phyloP scores from a whole-genome alignment of 2,888 invertebrate species.

The Punctoribates punctum region DNA sequence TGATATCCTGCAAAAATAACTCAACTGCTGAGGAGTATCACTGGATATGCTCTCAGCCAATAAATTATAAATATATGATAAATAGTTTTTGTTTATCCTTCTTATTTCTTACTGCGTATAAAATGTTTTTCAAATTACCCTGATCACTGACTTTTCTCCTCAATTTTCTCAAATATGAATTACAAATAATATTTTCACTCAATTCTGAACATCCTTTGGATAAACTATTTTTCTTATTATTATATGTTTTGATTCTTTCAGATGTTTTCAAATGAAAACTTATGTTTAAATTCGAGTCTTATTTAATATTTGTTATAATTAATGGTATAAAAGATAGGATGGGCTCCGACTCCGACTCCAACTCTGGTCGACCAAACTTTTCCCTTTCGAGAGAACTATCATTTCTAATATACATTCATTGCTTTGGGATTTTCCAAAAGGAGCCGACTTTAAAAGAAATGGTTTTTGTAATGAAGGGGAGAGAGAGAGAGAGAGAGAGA shows the following conservation, averaged over 20 bases:
- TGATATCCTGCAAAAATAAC: not conserved
- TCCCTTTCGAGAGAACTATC: constrained; percentile 15
- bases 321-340: constrained; percentile 15
- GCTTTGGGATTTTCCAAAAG: constrained; percentile 29
- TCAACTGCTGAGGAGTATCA: not conserved
- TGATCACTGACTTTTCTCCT: not conserved
- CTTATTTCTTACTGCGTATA: not conserved
- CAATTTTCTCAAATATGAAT: not conserved
- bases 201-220: not conserved
- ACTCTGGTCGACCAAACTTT: not conserved
- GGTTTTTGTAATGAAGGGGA: not conserved
- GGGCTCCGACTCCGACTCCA: constrained; percentile 1
- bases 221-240: not conserved
- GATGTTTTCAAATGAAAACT: not conserved
- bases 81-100: not conserved
- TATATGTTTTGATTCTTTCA: not conserved
- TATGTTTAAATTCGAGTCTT: not conserved
- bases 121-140: not conserved
- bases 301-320: constrained; percentile 17
- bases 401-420: not conserved
- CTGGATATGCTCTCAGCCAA: not conserved
- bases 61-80: not conserved
- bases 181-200: not conserved
- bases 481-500: constrained; percentile 28
- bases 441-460: constrained; percentile 5